A percentile compares a stretch with the other conserved stretches of the same genome.
phyloP scores from a whole-genome alignment of 2,797 vertebrate species.

The Xyrichtys novacula region DNA sequence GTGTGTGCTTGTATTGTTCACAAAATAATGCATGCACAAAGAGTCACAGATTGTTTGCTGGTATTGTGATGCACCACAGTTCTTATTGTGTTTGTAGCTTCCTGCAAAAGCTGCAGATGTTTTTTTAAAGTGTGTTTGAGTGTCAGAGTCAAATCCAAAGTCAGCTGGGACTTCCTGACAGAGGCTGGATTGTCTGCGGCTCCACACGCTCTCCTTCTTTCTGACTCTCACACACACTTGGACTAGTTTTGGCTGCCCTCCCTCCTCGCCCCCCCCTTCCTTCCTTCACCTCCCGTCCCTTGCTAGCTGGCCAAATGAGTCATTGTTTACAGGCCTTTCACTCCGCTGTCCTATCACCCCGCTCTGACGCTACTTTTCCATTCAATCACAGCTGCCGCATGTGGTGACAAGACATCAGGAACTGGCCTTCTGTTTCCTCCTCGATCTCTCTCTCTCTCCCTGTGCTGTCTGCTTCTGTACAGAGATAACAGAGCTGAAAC shows the following conservation, averaged over 20 bases:
- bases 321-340: slow-evolving; percentile 84
- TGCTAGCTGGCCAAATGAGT: slow-evolving; percentile 78
- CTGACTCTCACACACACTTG: slow-evolving; percentile 55
- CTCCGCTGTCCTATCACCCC: slow-evolving; percentile 73
- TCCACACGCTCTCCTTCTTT: slow-evolving; percentile 40
- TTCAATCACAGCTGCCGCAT: slow-evolving; percentile 74
- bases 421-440: slow-evolving; percentile 64
- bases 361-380: slow-evolving; percentile 79
- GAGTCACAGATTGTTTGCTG: slow-evolving; percentile 28
- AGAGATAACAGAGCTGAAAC: background rate
- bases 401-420: slow-evolving; percentile 65
- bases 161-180: slow-evolving; percentile 88
- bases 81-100: slow-evolving; percentile 27
- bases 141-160: slow-evolving; percentile 47
- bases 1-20: slow-evolving; percentile 70
- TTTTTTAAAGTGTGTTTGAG: slow-evolving; percentile 21
- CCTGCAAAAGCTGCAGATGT: slow-evolving; percentile 30
- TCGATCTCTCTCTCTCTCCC: slow-evolving; percentile 41
- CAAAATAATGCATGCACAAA: slow-evolving; percentile 37
- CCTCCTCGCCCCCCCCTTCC: slow-evolving; percentile 71
- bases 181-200: slow-evolving; percentile 88
- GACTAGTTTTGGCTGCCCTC: slow-evolving; percentile 70
- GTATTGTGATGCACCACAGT: slow-evolving; percentile 14
- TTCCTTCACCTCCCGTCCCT: slow-evolving; percentile 59
- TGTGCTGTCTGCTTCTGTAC: slow-evolving; percentile 21